Conservation (phyloP, 2,888 invertebrate genomes). For the Ernsta delagoae region DNA sequence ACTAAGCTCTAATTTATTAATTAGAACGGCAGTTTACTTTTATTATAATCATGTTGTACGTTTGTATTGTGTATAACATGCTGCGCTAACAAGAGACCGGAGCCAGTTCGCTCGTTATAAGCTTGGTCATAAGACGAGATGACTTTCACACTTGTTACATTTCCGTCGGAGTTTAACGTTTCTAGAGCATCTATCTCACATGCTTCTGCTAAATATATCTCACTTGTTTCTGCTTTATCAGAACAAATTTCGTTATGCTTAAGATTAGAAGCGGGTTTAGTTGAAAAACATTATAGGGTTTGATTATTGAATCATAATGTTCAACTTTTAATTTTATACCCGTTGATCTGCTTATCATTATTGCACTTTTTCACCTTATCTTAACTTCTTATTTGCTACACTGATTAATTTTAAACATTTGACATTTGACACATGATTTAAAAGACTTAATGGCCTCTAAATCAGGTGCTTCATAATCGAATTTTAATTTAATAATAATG, state of each 20-base stretch:
- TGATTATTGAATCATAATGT: too few species aligned
- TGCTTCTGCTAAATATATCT: neutral
- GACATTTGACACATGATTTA: too few species aligned
- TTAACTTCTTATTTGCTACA: too few species aligned
- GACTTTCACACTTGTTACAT: slow-evolving; percentile 13
- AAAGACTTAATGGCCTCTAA: too few species aligned
- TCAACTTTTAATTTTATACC: too few species aligned
- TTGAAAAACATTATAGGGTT: neutral
- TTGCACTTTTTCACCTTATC: too few species aligned
- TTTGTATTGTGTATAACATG: slow-evolving; percentile 14
- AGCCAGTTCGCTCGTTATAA: slow-evolving; percentile 8
- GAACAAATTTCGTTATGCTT: neutral
- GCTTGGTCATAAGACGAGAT: slow-evolving; percentile 10
- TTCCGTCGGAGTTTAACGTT: neutral
- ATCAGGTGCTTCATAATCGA: too few species aligned
- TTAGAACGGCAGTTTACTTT: slow-evolving; percentile 19
- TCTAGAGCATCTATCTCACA: neutral
- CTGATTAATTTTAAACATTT: too few species aligned
- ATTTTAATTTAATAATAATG: too few species aligned
- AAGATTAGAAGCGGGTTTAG: neutral
- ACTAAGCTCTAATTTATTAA: slow-evolving; percentile 15
- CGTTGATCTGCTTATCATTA: too few species aligned
- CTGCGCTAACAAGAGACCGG: neutral
- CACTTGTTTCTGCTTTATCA: neutral
- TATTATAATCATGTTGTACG: slow-evolving; percentile 20